Evolutionary conservation across 2,888 invertebrate genomes (phyloP), one percentile per base, ranked within the genome.

Genomic region (Coleophora flavipennella): DNA sequence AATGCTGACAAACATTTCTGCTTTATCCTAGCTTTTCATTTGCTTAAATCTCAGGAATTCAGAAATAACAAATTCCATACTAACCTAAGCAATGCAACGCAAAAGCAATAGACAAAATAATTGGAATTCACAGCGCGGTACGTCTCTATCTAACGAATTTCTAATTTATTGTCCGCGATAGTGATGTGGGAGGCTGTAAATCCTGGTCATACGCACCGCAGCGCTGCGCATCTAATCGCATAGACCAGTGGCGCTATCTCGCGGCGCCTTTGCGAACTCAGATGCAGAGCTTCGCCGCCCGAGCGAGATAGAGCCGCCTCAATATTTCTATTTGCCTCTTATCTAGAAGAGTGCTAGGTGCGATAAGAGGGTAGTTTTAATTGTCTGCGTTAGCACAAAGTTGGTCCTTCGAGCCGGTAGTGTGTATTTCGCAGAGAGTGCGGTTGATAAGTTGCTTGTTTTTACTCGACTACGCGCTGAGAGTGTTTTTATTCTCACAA

Each of bases 111-210:
- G 49, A 51, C 62, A 59, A 62, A 78, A 80, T 83, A 83, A 83
- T 83, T 83, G 81, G 77, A 73, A 68, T 70, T 62, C 65, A 46
- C 59, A 46, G 50, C 58, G 53, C 51, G 50, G 58, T 55, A 76
- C 75, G 72, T 73, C 79, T 81, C 68, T 83, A 83, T 84, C 83
- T 83, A 80, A 78, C 79, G 73, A 81, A 83, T 80, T 80, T 80
- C 80, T 79, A 84, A 84, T 84, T 81, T 83, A 84, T 76, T 62
- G 75, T 66, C 62, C 57, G 66, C 70, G 80, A 81, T 81, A 79
- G 62, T 54, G 51, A 6, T 8, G 29, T 7, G 12, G 13, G 29
- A 29, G 63, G 75, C 73, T 63, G 75, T 80, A 81, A 81, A 81
- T 81, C 67, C 60, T 70, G 68, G 68, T 71, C 61, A 55, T 37